phyloP scores from a whole-genome alignment of 2,888 invertebrate genomes.

The Macrophya annulata region DNA sequence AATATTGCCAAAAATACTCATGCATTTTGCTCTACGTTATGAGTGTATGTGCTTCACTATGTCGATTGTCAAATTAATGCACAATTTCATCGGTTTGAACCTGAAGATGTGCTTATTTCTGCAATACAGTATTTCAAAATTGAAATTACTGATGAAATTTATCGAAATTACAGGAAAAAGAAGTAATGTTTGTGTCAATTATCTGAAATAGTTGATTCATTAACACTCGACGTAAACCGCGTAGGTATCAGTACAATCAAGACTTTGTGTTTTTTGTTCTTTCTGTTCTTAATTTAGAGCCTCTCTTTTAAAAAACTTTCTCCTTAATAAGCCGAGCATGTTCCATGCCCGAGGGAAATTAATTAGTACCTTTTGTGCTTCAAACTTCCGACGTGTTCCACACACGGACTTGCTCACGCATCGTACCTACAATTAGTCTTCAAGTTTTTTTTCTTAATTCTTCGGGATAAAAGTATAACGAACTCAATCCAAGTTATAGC shows the following conservation, averaged over 20 bases:
- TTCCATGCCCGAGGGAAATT: slow-evolving; percentile 24
- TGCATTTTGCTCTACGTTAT: too few species aligned
- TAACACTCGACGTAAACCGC: not conserved
- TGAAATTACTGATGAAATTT: not conserved
- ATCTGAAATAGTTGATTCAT: not conserved
- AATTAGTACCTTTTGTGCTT: slow-evolving; percentile 10
- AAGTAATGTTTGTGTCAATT: not conserved
- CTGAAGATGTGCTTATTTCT: too few species aligned
- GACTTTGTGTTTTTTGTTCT: not conserved
- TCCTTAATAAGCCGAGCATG: not conserved
- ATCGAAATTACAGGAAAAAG: not conserved
- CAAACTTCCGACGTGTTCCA: slow-evolving; percentile 4
- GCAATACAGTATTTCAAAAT: too few species aligned
- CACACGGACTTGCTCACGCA: not conserved
- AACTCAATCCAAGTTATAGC: not conserved
- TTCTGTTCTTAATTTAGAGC: not conserved
- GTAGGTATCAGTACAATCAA: not conserved
- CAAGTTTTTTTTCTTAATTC: not conserved
- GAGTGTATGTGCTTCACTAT: too few species aligned
- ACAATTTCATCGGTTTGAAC: too few species aligned
- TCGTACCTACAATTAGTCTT: slow-evolving; percentile 11
- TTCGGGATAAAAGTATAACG: slow-evolving; percentile 17
- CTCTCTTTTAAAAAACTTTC: not conserved
- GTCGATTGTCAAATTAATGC: too few species aligned
- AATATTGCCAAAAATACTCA: too few species aligned